Evolutionary conservation across 1,140 invertebrate species (phyloP).

Genomic region (Megalonaias nervosa): DNA sequence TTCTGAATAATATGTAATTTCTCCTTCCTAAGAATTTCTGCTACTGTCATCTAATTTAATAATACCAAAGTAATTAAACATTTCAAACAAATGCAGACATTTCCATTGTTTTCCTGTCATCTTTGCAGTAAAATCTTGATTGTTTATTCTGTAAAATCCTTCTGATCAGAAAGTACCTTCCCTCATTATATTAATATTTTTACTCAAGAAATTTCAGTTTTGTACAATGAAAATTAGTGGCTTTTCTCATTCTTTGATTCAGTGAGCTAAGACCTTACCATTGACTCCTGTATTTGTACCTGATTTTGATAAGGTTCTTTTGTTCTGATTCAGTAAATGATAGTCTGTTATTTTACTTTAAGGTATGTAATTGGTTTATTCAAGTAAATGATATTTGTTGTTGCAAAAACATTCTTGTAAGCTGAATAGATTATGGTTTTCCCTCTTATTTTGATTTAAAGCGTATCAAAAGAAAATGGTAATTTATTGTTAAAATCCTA

Average conservation of each 20-base stretch:
- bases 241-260: no score
- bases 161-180: background rate
- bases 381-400: background rate
- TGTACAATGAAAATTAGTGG: constrained; percentile 15
- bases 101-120: background rate
- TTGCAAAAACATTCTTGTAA: background rate
- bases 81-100: background rate
- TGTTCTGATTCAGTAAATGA: background rate
- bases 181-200: constrained; percentile 7
- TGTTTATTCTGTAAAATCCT: background rate
- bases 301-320: background rate
- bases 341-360: background rate
- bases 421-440: constrained; percentile 14
- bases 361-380: background rate
- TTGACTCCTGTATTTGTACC: constrained; percentile 13
- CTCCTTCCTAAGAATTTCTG: constrained; percentile 5
- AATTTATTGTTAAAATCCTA: constrained; percentile 4
- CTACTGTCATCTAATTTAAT: background rate
- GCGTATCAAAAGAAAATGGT: constrained; percentile 22
- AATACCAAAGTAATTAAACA: constrained; percentile 1
- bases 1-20: constrained; percentile 7
- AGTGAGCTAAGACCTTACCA: background rate
- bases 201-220: constrained; percentile 13
- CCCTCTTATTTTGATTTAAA: constrained; percentile 26
- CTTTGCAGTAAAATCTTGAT: constrained; percentile 7